phyloP scores from a whole-genome alignment of 1,140 invertebrate species.

The Leucophenga varia region DNA sequence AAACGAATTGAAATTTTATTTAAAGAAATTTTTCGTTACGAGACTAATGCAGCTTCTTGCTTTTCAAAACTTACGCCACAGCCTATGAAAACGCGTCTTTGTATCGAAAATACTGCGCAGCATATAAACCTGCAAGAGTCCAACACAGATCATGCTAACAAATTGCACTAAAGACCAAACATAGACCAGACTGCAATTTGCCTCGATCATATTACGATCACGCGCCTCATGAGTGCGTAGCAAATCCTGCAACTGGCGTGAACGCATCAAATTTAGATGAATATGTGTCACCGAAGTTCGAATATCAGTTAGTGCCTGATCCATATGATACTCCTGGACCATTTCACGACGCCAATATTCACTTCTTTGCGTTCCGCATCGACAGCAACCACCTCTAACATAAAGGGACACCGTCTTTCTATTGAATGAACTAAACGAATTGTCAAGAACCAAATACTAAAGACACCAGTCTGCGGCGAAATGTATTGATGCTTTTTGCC shows the following conservation, averaged over 20 bases:
- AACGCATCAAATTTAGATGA: constrained; percentile 61
- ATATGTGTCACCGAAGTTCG: constrained; percentile 62
- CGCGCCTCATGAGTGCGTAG: constrained; percentile 71
- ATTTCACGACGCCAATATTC: constrained; percentile 55
- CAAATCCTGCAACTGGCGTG: constrained; percentile 69
- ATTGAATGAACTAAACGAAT: constrained; percentile 75
- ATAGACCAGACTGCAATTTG: constrained; percentile 71
- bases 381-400: constrained; percentile 63
- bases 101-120: constrained; percentile 69
- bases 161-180: constrained; percentile 70
- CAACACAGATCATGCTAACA: constrained; percentile 69
- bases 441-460: constrained; percentile 81
- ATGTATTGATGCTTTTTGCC: constrained; percentile 62
- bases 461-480: constrained; percentile 64
- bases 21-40: no score
- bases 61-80: constrained; percentile 58
- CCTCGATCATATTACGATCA: constrained; percentile 74
- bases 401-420: constrained; percentile 78
- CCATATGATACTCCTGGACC: constrained; percentile 64
- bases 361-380: constrained; percentile 18
- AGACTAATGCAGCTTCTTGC: no score
- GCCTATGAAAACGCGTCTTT: constrained; percentile 58
- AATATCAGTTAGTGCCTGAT: constrained; percentile 63
- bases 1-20: no score
- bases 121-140: constrained; percentile 66